Evolutionary conservation across 1,140 invertebrate genomes (phyloP).

Genomic region (Atta colombica): DNA sequence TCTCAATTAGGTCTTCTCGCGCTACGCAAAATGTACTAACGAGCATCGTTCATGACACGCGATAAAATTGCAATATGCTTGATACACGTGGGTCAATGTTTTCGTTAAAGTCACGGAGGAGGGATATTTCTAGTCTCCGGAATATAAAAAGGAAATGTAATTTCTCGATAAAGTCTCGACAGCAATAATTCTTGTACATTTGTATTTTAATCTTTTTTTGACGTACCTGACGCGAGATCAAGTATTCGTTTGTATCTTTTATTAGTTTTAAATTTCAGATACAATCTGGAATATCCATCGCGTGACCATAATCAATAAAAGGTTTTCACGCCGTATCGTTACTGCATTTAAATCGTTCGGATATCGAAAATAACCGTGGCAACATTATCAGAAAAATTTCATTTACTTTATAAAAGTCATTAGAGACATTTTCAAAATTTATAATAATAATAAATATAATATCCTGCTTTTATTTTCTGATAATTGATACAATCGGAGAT

Average conservation of each 20-base stretch:
- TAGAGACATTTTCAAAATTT: constrained; percentile 9
- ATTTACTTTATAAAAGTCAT: neutral
- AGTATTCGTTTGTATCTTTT: constrained; percentile 20
- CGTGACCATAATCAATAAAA: constrained; percentile 13
- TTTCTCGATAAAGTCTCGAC: neutral
- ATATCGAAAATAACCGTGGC: neutral
- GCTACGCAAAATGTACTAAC: constrained; percentile 11
- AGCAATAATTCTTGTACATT: neutral
- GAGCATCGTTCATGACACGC: constrained; percentile 1
- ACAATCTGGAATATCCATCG: neutral
- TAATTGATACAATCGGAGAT: neutral
- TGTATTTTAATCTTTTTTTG: neutral
- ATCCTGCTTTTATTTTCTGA: neutral
- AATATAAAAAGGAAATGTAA: neutral
- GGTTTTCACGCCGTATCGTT: neutral
- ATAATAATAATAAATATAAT: neutral
- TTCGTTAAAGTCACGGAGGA: constrained; percentile 27
- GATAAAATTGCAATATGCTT: constrained; percentile 37
- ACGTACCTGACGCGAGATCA: neutral
- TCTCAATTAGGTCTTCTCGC: neutral
- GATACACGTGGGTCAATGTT: constrained; percentile 44
- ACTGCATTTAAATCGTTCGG: neutral
- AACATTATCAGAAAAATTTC: neutral
- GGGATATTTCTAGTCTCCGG: constrained; percentile 4
- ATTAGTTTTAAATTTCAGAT: constrained; percentile 5